Evolutionary conservation across 2,113 vertebrate genomes (phyloP).

Genomic region (Scytalopus superciliaris): DNA sequence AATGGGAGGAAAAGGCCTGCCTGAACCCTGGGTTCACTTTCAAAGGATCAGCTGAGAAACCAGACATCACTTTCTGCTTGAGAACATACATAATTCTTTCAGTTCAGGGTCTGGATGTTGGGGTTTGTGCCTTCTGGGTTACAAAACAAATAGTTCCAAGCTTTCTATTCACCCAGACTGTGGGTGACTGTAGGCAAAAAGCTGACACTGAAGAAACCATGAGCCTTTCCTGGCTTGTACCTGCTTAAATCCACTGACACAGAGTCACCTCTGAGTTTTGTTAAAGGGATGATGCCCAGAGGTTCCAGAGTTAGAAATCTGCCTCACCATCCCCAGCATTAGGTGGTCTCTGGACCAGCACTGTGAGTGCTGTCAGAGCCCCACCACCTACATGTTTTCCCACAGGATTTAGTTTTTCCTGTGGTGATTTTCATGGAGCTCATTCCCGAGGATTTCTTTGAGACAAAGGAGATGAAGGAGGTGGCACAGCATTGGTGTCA

Average conservation of each 20-base stretch:
- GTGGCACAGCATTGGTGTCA: rapidly evolving
- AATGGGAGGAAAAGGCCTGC: not conserved
- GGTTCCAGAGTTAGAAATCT: not conserved
- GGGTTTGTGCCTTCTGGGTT: not conserved
- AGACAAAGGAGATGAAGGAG: not conserved
- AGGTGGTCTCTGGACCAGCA: no score
- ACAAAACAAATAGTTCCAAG: not conserved
- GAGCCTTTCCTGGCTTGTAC: not conserved
- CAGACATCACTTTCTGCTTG: not conserved
- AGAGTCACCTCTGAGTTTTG: not conserved
- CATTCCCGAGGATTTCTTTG: not conserved
- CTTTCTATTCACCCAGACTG: not conserved
- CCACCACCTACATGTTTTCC: rapidly evolving
- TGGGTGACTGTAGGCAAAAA: not conserved
- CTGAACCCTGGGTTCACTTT: not conserved
- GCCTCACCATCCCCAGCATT: rapidly evolving
- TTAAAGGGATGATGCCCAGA: not conserved
- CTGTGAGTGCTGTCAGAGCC: rapidly evolving
- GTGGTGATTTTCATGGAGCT: not conserved
- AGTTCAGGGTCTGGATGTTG: not conserved
- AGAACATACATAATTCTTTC: not conserved
- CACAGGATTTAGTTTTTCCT: not conserved
- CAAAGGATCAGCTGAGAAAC: not conserved
- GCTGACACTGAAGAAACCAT: not conserved
- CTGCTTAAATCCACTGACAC: not conserved